Conservation (phyloP, 2,888 invertebrate genomes). For the Drosophila recens region DNA sequence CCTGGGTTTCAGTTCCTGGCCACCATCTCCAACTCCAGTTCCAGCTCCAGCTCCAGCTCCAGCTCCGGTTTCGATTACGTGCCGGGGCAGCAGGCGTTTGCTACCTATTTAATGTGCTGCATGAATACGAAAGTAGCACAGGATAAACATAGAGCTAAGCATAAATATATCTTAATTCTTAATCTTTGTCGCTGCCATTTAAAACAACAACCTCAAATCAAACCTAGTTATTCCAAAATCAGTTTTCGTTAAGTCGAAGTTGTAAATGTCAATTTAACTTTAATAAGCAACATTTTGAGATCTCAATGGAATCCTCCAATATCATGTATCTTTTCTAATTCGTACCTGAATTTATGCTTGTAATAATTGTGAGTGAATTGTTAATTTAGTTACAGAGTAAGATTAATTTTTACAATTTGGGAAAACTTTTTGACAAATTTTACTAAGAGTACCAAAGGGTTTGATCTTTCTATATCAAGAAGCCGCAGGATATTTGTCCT, state of each 20-base stretch:
- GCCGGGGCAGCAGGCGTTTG: conserved; percentile 51
- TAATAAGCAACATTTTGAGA: neutral
- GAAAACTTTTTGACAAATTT: too few relatives aligned
- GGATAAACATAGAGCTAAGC: conserved; percentile 14
- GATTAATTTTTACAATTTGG: too few relatives aligned
- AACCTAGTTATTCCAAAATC: neutral
- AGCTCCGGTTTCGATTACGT: conserved; percentile 56
- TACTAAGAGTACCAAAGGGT: too few relatives aligned
- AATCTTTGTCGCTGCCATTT: conserved; percentile 10
- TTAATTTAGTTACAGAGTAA: too few relatives aligned
- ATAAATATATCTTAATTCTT: conserved; percentile 4
- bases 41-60: conserved; percentile 10
- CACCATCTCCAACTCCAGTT: neutral
- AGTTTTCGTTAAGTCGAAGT: neutral
- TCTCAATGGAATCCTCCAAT: neutral
- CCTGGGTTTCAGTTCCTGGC: conserved; percentile 11
- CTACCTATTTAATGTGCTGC: conserved; percentile 58
- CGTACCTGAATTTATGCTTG: too few relatives aligned
- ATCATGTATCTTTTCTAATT: too few relatives aligned
- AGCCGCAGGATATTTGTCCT: too few relatives aligned
- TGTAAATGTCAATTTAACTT: neutral
- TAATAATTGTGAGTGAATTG: too few relatives aligned
- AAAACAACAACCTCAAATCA: conserved; percentile 15
- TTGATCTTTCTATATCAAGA: too few relatives aligned
- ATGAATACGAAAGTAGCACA: conserved; percentile 56